These are phyloP conservation scores for Brenthis hecate DNA, from an alignment of 2,888 invertebrate genomes.

Conservation along the genomic window DNA sequence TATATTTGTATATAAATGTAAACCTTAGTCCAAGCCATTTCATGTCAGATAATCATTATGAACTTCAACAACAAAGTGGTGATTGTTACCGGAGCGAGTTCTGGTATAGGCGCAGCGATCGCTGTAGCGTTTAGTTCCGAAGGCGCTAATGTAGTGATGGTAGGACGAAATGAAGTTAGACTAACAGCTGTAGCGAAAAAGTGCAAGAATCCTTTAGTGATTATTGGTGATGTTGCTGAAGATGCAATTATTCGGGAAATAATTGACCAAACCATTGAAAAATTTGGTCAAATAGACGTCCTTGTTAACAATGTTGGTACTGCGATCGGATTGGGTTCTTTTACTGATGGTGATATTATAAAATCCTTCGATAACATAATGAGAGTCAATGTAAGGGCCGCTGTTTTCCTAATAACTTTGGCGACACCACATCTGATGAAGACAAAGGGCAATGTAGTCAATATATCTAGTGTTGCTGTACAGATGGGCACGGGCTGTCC, in stretches of 20 bases:
- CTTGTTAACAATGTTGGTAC: conserved; percentile 53
- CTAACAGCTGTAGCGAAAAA: conserved; percentile 25
- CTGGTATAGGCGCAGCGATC: conserved; percentile 58
- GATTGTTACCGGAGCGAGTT: conserved; percentile 56
- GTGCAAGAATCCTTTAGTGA: conserved; percentile 21
- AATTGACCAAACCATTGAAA: conserved; percentile 44
- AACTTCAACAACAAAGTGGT: conserved; percentile 25
- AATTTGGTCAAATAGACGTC: conserved; percentile 48
- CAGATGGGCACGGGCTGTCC: conserved; percentile 22
- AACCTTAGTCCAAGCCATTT: not conserved
- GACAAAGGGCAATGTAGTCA: conserved; percentile 46
- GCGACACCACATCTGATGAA: conserved; percentile 46
- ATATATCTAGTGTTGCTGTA: conserved; percentile 34
- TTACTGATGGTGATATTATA: conserved; percentile 40
- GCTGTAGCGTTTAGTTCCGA: conserved; percentile 52
- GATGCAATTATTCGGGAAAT: conserved; percentile 34
- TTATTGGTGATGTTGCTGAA: conserved; percentile 29
- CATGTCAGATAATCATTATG: not conserved
- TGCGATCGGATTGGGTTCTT: conserved; percentile 17
- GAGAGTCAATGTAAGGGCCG: conserved; percentile 43
- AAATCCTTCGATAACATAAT: conserved; percentile 29
- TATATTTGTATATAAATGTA: too few species aligned
- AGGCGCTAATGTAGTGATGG: conserved; percentile 51
- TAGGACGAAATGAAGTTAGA: conserved; percentile 45
- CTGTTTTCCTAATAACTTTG: conserved; percentile 44